A percentile compares a stretch with the other conserved stretches of the same genome.
phyloP scores from a whole-genome alignment of 2,888 invertebrate genomes.

The Flabesymbios commensalis region DNA sequence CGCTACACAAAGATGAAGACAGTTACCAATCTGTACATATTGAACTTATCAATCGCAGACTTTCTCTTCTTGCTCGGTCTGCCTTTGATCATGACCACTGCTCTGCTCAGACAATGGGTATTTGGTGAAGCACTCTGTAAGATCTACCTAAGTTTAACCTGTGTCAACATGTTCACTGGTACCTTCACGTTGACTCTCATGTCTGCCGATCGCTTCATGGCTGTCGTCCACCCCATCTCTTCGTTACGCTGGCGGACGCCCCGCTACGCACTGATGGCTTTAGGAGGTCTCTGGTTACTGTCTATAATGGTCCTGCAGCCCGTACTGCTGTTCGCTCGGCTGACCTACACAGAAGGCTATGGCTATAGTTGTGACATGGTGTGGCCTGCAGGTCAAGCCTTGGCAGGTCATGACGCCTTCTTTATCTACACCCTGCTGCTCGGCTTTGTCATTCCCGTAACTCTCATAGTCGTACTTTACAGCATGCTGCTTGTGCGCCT shows the following conservation, averaged over 20 bases:
- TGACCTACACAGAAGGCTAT: no score
- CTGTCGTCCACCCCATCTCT: slow-evolving; percentile 34
- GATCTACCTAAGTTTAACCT: slow-evolving; percentile 31
- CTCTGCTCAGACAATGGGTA: slow-evolving; percentile 26
- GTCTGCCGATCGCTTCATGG: slow-evolving; percentile 36
- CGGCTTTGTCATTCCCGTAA: slow-evolving; percentile 31
- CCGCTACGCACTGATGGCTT: slow-evolving; percentile 22
- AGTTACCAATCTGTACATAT: slow-evolving; percentile 36
- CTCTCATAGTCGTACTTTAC: slow-evolving; percentile 28
- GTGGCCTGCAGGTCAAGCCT: slow-evolving; percentile 22
- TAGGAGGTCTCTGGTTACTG: slow-evolving; percentile 29
- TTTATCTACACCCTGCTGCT: slow-evolving; percentile 28
- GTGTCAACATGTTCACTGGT: slow-evolving; percentile 37
- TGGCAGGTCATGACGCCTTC: slow-evolving; percentile 16
- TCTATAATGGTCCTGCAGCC: slow-evolving; percentile 33
- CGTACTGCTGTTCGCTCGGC: slow-evolving; percentile 28
- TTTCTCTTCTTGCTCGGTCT: slow-evolving; percentile 31
- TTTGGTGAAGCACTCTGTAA: slow-evolving; percentile 32
- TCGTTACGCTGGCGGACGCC: slow-evolving; percentile 33
- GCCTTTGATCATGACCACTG: slow-evolving; percentile 32
- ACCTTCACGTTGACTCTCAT: slow-evolving; percentile 34
- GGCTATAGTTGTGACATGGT: slow-evolving; percentile 17
- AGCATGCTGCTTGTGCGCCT: slow-evolving; percentile 28
- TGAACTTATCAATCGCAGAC: slow-evolving; percentile 36
- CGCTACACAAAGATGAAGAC: slow-evolving; percentile 39